Evolutionary conservation across 2,113 vertebrate species (phyloP), one percentile per base, ranked within the genome.

Genomic region (Zootoca vivipara): DNA sequence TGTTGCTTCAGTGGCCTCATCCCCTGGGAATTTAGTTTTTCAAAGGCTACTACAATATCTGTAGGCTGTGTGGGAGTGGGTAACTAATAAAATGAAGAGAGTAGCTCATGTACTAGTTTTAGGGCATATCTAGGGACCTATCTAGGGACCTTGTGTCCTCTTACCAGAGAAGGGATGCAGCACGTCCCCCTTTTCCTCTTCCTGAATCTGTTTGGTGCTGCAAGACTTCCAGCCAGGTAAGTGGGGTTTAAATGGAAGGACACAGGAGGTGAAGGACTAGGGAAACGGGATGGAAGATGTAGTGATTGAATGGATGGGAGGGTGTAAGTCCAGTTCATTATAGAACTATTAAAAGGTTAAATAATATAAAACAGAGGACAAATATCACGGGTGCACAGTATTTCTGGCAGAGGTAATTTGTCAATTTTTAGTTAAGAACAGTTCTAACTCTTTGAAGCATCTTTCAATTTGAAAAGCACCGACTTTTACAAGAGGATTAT

Each of bases 401-500:
- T 64, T 74, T 70, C 18, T 74, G 35, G 35, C 56, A n/a, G 3
- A 78, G 24, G 80, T 18, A 42, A 38, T 42, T 35, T 73, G 22
- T 28, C 20, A 26, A 38, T 28, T 85, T 69, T 74, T 38, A 56
- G 12, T 62, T 13, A 35, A 35, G 9, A 56, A 52, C 13, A 26
- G n/a, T 52, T 40, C 42, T 67, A n/a, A n/a, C 3, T 18, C 30
- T 78, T 78, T 52, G 40, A 86, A 13, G 58, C 65, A 18, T 69
- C 12, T 67, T 78, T 78, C 35, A 65, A n/a, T 5, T 42, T 78
- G 4, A 58, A 69, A 85, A 38, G 16, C 15, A 67, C 42, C 52
- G 75, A 52, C 7, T 69, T 16, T 4, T 0, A 0, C 38, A 30
- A 26, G 33, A 88, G 5, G 0, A 0, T 4, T 86, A 16, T 10